A percentile compares a stretch with the other conserved stretches of the same genome.
Conservation (phyloP, 2,113 vertebrate species). For the Daboia siamensis region DNA sequence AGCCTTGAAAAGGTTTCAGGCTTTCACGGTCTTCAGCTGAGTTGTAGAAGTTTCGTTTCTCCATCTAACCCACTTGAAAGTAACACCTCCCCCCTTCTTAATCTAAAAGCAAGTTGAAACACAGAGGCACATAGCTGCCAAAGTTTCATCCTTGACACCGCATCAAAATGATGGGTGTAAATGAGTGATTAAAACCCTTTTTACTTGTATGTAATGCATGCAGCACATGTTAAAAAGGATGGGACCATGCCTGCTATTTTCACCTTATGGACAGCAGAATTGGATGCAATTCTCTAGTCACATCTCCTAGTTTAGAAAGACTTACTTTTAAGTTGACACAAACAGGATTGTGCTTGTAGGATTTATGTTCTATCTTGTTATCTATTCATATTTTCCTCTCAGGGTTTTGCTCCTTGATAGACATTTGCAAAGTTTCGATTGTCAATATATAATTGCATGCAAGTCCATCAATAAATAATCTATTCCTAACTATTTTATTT, state of each 20-base stretch:
- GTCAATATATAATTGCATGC: slow-evolving; percentile 26
- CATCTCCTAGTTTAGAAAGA: background rate
- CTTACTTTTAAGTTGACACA: background rate
- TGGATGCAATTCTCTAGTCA: background rate
- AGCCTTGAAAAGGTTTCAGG: too few species aligned
- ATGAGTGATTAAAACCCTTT: background rate
- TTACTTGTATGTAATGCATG: background rate
- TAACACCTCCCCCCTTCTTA: too few species aligned
- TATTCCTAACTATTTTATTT: slow-evolving; percentile 13
- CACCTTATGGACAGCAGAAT: background rate
- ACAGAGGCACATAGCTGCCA: too few species aligned
- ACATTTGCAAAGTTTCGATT: background rate
- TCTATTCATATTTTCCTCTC: background rate
- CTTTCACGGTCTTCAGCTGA: too few species aligned
- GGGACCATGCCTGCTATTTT: background rate
- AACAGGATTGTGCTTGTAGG: background rate
- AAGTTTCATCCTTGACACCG: background rate
- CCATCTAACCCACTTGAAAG: too few species aligned
- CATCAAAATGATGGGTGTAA: background rate
- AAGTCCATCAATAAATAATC: background rate
- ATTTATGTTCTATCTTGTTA: background rate
- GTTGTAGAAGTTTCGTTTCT: too few species aligned
- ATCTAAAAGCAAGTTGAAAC: too few species aligned
- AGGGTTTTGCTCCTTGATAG: background rate
- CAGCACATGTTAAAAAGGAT: background rate